Conservation (phyloP, 1,140 invertebrate genomes). For the Cherax destructor region DNA sequence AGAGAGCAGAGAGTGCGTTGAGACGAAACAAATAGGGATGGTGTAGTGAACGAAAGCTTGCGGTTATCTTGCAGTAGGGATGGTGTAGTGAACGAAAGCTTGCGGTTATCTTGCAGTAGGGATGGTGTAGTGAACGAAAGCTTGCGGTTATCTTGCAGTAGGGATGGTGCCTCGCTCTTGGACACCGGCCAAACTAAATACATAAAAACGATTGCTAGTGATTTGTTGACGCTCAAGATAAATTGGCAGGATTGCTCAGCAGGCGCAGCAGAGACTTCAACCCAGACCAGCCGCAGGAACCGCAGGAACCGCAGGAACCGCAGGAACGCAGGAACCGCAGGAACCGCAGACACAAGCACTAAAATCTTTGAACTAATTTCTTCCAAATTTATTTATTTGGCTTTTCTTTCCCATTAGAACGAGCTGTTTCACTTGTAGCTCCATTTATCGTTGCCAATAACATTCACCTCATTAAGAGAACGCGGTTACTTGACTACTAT, state of each 20-base stretch:
- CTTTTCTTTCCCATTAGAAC: too few relatives aligned
- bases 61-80: not conserved
- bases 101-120: not conserved
- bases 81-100: constrained; percentile 13
- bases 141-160: not conserved
- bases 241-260: constrained; percentile 8
- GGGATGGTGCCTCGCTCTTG: constrained; percentile 1
- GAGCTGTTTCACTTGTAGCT: too few relatives aligned
- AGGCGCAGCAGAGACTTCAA: not conserved
- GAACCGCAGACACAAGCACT: too few relatives aligned
- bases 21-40: not conserved
- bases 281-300: too few relatives aligned
- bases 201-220: constrained; percentile 31
- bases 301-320: too few relatives aligned
- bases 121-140: constrained; percentile 17
- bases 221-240: constrained; percentile 33
- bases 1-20: not conserved
- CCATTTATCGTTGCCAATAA: too few relatives aligned
- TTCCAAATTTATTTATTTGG: too few relatives aligned
- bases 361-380: too few relatives aligned
- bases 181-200: constrained; percentile 38
- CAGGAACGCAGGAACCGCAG: too few relatives aligned
- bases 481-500: too few relatives aligned
- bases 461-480: too few relatives aligned
- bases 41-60: constrained; percentile 26